These are phyloP conservation scores for Lepisosteus oculatus DNA, from an alignment of 2,113 vertebrate genomes.

Conservation along the genomic window DNA sequence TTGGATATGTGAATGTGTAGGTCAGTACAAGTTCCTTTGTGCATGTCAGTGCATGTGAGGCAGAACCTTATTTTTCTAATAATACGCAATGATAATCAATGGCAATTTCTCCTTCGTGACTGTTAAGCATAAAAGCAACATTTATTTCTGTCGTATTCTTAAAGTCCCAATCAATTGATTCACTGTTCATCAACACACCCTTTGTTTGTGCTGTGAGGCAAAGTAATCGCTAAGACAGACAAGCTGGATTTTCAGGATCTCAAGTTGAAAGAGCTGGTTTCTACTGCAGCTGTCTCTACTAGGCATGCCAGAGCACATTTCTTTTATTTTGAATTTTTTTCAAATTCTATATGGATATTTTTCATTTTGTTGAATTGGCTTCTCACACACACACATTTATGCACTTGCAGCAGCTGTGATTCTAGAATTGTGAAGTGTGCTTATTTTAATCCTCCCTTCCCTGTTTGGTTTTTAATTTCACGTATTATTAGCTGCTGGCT, in stretches of 20 bases:
- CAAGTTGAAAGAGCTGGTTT: conserved; percentile 82
- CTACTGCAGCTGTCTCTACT: conserved; percentile 68
- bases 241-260: conserved; percentile 43
- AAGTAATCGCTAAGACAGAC: too few species aligned
- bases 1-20: too few species aligned
- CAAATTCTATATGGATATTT: conserved; percentile 49
- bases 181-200: too few species aligned
- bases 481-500: conserved; percentile 75
- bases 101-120: too few species aligned
- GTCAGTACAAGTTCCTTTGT: too few species aligned
- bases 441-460: conserved; percentile 37
- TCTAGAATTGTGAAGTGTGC: conserved; percentile 70
- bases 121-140: too few species aligned
- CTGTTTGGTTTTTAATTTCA: conserved; percentile 44
- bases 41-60: too few species aligned
- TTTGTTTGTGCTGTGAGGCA: too few species aligned
- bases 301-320: conserved; percentile 72
- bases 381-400: conserved; percentile 37
- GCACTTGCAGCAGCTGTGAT: conserved; percentile 61
- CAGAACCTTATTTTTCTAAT: too few species aligned
- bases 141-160: too few species aligned
- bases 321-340: conserved; percentile 43
- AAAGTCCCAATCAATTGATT: too few species aligned
- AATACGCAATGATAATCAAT: too few species aligned
- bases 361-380: conserved; percentile 64